Conservation (phyloP, 2,113 vertebrate genomes). For the Callospermophilus lateralis region DNA sequence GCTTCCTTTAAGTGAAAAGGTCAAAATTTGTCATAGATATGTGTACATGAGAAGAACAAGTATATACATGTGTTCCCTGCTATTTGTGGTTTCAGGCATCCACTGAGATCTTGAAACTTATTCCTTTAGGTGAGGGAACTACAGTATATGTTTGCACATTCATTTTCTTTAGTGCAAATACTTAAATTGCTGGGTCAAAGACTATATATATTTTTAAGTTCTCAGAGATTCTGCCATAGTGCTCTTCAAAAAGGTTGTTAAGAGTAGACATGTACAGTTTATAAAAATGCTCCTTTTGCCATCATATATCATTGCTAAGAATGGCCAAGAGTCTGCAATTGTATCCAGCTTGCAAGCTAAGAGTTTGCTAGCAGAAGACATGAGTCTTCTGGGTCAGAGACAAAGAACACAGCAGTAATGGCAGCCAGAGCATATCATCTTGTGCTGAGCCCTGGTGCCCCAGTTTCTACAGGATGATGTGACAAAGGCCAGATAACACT, state of each 20-base stretch:
- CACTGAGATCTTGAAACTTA: neutral
- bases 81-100: neutral
- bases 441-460: neutral
- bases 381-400: neutral
- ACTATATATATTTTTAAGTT: constrained; percentile 26
- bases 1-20: neutral
- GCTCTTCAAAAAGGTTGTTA: constrained; percentile 17
- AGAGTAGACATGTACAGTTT: neutral
- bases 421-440: constrained; percentile 15
- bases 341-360: neutral
- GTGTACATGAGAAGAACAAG: neutral
- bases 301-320: neutral
- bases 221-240: neutral
- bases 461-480: neutral
- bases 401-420: neutral
- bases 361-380: neutral
- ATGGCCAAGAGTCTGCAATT: neutral
- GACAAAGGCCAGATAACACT: neutral
- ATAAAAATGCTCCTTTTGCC: neutral
- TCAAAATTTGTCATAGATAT: neutral
- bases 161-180: constrained; percentile 18
- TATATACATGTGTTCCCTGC: neutral
- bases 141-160: neutral
- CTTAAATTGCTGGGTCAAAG: constrained; percentile 17
- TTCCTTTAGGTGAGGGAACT: too few species aligned